Conservation (phyloP, 2,797 vertebrate genomes). For the Geotrypetes seraphini region DNA sequence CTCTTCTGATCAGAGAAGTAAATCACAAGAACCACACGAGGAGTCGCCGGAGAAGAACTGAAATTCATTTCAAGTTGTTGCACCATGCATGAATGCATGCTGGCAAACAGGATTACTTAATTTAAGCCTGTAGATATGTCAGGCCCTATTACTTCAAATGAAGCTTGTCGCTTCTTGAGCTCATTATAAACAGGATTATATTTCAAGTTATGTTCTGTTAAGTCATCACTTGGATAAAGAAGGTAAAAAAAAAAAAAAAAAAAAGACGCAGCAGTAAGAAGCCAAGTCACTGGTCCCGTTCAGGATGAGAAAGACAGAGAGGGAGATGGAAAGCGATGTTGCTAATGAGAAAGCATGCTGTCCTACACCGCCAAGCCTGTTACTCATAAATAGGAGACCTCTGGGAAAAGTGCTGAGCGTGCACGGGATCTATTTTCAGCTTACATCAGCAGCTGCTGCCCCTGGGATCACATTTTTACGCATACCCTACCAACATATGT, state of each 20-base stretch:
- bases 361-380: constrained; percentile 56
- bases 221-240: constrained; percentile 40
- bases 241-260: constrained; percentile 20
- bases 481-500: constrained; percentile 80
- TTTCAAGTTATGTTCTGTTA: constrained; percentile 49
- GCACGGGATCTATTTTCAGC: constrained; percentile 90
- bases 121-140: constrained; percentile 60
- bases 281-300: constrained; percentile 52
- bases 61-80: constrained; percentile 54
- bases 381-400: constrained; percentile 76
- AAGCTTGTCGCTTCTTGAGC: constrained; percentile 49
- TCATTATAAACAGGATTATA: constrained; percentile 57
- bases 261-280: constrained; percentile 47
- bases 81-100: constrained; percentile 45
- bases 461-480: constrained; percentile 78
- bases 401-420: constrained; percentile 84
- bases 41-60: constrained; percentile 31
- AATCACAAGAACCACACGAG: no score
- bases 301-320: constrained; percentile 59
- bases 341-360: constrained; percentile 61
- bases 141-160: constrained; percentile 55
- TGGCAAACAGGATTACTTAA: constrained; percentile 65
- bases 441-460: constrained; percentile 92
- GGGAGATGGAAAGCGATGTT: no score
- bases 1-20: no score